These are phyloP conservation scores for Agrotis clavis DNA, from an alignment of 2,888 invertebrate species.

Conservation along the genomic window DNA sequence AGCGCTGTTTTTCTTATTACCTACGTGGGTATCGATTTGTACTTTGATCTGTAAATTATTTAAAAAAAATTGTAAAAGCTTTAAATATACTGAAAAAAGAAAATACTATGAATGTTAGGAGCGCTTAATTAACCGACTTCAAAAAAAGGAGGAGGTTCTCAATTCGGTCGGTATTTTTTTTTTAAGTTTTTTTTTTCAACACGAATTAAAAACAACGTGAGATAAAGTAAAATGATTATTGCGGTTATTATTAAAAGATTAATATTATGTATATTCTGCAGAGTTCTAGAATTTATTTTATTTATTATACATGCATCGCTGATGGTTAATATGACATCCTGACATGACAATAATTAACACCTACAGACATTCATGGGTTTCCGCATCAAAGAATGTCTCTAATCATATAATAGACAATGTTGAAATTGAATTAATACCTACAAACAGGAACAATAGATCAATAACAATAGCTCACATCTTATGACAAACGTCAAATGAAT, in stretches of 20 bases:
- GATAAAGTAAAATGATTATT: background rate
- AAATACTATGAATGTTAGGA: background rate
- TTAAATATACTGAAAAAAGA: background rate
- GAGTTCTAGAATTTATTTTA: constrained; percentile 4
- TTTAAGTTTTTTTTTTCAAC: too few relatives aligned
- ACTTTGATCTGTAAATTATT: too few relatives aligned
- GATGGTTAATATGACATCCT: constrained; percentile 30
- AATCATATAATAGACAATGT: constrained; percentile 8
- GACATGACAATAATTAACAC: constrained; percentile 34
- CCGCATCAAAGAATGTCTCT: constrained; percentile 36
- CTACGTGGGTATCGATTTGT: too few relatives aligned
- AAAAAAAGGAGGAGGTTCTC: too few relatives aligned
- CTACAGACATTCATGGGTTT: constrained; percentile 35
- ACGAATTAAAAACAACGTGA: too few relatives aligned
- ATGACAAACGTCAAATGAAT: constrained; percentile 32
- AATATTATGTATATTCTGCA: background rate
- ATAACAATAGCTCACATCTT: constrained; percentile 9
- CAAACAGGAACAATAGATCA: constrained; percentile 10
- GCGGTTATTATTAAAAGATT: background rate
- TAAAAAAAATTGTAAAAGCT: background rate
- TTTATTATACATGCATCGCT: constrained; percentile 34
- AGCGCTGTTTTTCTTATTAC: constrained; percentile 3
- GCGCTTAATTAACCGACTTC: too few relatives aligned
- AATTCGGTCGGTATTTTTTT: too few relatives aligned
- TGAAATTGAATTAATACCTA: constrained; percentile 15